Evolutionary conservation across 2,113 vertebrate genomes (phyloP).

Genomic region (Pelvicachromis taeniatus): DNA sequence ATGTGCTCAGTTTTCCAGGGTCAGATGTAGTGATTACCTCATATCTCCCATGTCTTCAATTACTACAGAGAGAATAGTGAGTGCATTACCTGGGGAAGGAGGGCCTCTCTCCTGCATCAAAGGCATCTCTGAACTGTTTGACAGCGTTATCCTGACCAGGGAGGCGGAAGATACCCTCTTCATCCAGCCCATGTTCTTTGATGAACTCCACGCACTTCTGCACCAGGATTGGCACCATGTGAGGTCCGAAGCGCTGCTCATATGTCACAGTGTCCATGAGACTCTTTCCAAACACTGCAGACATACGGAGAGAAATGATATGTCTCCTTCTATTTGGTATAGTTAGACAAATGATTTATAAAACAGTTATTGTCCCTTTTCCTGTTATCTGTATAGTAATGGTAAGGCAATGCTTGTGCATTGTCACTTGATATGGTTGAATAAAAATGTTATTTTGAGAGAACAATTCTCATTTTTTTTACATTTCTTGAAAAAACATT

Average conservation of each 20-base stretch:
- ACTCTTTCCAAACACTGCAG: constrained; percentile 83
- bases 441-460: not conserved
- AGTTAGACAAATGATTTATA: not conserved
- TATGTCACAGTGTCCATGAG: constrained; percentile 83
- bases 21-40: not conserved
- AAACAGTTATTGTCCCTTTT: not conserved
- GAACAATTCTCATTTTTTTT: not conserved
- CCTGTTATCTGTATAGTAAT: no score
- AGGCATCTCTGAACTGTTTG: constrained; percentile 87
- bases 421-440: not conserved
- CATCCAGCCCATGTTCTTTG: constrained; percentile 77
- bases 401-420: not conserved
- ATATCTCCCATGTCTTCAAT: not conserved
- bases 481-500: not conserved
- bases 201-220: constrained; percentile 91
- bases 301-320: not conserved
- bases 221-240: constrained; percentile 86
- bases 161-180: constrained; percentile 95
- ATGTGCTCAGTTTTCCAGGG: not conserved
- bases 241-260: constrained; percentile 83
- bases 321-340: not conserved
- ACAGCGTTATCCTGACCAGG: constrained; percentile 94
- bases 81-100: constrained; percentile 81
- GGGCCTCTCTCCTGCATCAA: constrained; percentile 90
- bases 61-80: not conserved